These are phyloP conservation scores for Odiellus spinosus DNA, from an alignment of 2,888 invertebrate species.

Conservation along the genomic window DNA sequence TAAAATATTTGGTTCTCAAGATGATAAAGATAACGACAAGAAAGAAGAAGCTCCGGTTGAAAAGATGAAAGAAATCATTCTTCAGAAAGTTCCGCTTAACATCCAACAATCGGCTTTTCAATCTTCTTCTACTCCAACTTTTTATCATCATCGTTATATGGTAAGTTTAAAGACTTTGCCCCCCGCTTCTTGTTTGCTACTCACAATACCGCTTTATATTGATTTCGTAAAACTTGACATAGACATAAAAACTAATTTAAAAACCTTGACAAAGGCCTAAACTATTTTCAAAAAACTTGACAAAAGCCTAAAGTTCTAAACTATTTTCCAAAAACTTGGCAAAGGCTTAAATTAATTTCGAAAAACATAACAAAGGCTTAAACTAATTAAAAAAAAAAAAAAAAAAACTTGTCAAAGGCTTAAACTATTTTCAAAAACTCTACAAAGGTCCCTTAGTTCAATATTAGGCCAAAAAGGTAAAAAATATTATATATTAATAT, in stretches of 20 bases:
- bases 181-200: too few species aligned
- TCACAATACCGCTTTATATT: too few species aligned
- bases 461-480: too few species aligned
- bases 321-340: too few species aligned
- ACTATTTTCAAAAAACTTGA: too few species aligned
- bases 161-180: constrained; percentile 24
- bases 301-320: too few species aligned
- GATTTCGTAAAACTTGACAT: too few species aligned
- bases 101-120: constrained; percentile 64
- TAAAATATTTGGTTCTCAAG: constrained; percentile 19
- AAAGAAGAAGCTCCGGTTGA: not conserved
- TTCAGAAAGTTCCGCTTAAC: constrained; percentile 8
- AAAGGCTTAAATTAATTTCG: too few species aligned
- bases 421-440: not conserved
- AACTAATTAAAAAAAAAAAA: not conserved
- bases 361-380: too few species aligned
- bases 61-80: not conserved
- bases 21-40: constrained; percentile 8
- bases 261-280: not conserved
- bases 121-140: constrained; percentile 68
- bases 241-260: not conserved
- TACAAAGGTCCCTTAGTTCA: too few species aligned
- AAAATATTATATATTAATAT: too few species aligned
- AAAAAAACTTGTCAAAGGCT: not conserved
- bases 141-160: constrained; percentile 63